A percentile compares a stretch with the other conserved stretches of the same genome.
These are phyloP conservation scores for Desmodus rotundus DNA, from an alignment of 2,113 vertebrate species.

Conservation along the genomic window DNA sequence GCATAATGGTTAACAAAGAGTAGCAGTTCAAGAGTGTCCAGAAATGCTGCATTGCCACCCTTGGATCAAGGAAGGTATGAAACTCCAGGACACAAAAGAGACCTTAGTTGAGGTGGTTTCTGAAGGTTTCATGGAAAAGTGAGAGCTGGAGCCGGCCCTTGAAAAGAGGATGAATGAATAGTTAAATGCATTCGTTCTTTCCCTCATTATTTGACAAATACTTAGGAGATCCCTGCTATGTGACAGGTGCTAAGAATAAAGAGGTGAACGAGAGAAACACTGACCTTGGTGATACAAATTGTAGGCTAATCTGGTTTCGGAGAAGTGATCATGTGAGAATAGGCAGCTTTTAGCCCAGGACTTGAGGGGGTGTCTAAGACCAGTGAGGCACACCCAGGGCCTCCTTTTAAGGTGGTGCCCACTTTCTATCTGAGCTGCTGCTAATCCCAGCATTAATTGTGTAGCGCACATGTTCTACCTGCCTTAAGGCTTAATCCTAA, in stretches of 20 bases:
- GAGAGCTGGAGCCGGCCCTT: neutral
- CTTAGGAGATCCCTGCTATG: neutral
- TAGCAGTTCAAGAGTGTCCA: neutral
- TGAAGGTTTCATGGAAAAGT: neutral
- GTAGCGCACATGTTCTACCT: neutral
- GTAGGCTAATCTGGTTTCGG: neutral
- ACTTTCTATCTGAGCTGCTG: neutral
- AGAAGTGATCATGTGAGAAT: neutral
- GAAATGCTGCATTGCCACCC: neutral
- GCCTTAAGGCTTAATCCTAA: constrained; percentile 21
- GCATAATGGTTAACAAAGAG: neutral
- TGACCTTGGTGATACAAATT: neutral
- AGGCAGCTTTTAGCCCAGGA: neutral
- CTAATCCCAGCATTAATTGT: neutral
- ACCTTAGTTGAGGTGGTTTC: neutral
- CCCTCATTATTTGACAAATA: neutral
- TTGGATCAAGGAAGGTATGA: neutral
- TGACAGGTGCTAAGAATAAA: neutral
- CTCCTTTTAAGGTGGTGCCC: neutral
- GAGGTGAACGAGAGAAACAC: neutral
- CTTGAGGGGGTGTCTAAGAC: neutral
- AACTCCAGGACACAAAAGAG: neutral
- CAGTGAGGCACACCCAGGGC: neutral
- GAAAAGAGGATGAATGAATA: neutral
- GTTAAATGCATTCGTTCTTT: neutral